phyloP scores from a whole-genome alignment of 2,888 invertebrate species.

The Tubiluchus corallicola region DNA sequence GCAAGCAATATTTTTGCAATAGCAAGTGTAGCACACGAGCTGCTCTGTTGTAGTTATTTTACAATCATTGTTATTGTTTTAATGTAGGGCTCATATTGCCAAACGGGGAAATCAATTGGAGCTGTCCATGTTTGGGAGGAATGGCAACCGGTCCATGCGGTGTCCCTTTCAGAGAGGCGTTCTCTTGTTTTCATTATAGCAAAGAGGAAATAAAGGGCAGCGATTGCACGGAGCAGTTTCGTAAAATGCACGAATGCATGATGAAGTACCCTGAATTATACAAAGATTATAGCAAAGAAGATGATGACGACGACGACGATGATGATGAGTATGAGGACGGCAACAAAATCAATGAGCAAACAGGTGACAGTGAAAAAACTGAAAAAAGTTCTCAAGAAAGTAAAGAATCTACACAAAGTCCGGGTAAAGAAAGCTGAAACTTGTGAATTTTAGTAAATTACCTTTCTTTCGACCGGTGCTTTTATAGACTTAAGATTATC shows the following conservation, averaged over 20 bases:
- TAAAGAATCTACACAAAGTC: too few relatives aligned
- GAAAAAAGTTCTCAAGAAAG: too few relatives aligned
- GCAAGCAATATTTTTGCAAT: slow-evolving; percentile 5
- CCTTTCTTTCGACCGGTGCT: too few relatives aligned
- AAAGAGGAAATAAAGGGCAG: slow-evolving; percentile 74
- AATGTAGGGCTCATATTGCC: slow-evolving; percentile 57
- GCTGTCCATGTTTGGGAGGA: slow-evolving; percentile 88
- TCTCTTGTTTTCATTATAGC: slow-evolving; percentile 75
- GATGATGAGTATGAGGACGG: too few relatives aligned
- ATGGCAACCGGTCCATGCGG: slow-evolving; percentile 95
- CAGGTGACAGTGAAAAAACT: too few relatives aligned
- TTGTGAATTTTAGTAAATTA: too few relatives aligned
- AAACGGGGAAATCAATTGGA: slow-evolving; percentile 85
- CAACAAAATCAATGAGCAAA: too few relatives aligned
- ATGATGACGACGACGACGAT: slow-evolving; percentile 41
- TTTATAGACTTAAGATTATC: too few relatives aligned
- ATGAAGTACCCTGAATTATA: slow-evolving; percentile 64
- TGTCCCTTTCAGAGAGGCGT: slow-evolving; percentile 74
- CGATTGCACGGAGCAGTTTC: slow-evolving; percentile 76
- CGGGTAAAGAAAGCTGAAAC: too few relatives aligned
- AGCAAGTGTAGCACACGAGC: slow-evolving; percentile 15
- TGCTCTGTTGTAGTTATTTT: slow-evolving; percentile 17
- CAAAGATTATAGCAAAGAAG: slow-evolving; percentile 13
- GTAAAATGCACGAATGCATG: slow-evolving; percentile 79
- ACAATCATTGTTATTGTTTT: slow-evolving; percentile 4